A percentile compares a stretch with the other conserved stretches of the same genome.
These are phyloP conservation scores for Epinephelus fuscoguttatus DNA, from an alignment of 2,113 vertebrate genomes.

Conservation along the genomic window DNA sequence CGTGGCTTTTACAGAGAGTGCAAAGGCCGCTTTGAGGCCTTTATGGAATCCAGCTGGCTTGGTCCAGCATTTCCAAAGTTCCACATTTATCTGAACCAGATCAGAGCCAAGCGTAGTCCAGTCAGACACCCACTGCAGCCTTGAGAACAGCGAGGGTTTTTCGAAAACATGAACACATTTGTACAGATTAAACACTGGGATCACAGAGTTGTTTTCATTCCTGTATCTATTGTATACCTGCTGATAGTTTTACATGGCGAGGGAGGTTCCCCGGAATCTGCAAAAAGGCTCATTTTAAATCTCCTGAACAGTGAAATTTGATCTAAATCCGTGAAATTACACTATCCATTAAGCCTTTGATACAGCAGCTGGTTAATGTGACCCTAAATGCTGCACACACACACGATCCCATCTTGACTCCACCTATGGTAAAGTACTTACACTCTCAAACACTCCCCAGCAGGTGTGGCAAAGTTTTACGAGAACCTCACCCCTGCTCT, in stretches of 20 bases:
- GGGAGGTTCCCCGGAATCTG: conserved; percentile 1
- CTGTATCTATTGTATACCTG: conserved; percentile 17
- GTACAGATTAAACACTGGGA: conserved; percentile 28
- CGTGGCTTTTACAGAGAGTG: conserved; percentile 69
- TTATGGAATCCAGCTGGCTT: conserved; percentile 81
- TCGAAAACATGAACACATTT: conserved; percentile 46
- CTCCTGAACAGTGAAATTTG: conserved; percentile 52
- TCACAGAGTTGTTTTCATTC: conserved; percentile 39
- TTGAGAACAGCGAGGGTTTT: conserved; percentile 22
- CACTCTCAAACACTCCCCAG: conserved; percentile 25
- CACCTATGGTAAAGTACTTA: conserved; percentile 34
- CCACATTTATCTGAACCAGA: conserved; percentile 67
- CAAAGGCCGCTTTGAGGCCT: conserved; percentile 70
- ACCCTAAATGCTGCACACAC: not conserved
- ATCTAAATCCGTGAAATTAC: conserved; percentile 65
- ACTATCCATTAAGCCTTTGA: conserved; percentile 60
- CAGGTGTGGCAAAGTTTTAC: conserved; percentile 64
- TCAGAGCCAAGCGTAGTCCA: conserved; percentile 57
- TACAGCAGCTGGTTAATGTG: conserved; percentile 59
- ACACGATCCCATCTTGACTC: conserved; percentile 1
- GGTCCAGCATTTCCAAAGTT: conserved; percentile 65
- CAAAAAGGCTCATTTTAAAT: conserved; percentile 38
- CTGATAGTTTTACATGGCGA: conserved; percentile 21
- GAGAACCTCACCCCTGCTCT: conserved; percentile 17
- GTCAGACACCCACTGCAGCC: conserved; percentile 38